Evolutionary conservation across 2,113 vertebrate genomes (phyloP), one percentile per base, ranked within the genome.

Genomic region (Perca fluviatilis): DNA sequence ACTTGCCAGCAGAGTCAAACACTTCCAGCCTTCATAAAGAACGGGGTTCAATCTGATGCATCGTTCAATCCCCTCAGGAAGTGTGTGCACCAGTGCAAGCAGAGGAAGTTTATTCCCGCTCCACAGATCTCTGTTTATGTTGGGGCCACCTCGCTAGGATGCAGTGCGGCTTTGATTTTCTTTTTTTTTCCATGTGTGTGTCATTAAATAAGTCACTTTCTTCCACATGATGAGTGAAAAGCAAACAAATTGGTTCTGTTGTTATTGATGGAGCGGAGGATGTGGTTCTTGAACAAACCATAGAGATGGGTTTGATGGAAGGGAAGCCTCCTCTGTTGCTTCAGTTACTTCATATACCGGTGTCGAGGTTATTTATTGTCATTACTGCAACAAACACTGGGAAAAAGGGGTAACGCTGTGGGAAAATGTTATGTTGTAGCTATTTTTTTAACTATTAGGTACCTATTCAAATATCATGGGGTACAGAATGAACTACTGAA

Each of bases 101-200:
- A 86, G 71, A 91, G 93, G 89, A 94, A 92, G 92, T 94, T 92
- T 90, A 91, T 74, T 80, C 89, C 80, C 76, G 91, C 83, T 88
- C 73, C 88, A 85, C 77, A 90, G 87, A 89, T 88, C 78, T 27
- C 78, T 95, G 93, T 95, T 95, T 95, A 89, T 86, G 88, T 86
- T 91, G 90, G 90, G 88, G 89, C 86, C 84, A 65, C 88, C 79
- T 83, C 65, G 63, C 53, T 40, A 73, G 73, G 74, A 88, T 75
- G 80, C 53, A 40, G 58, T 77, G 83, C 54, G 47, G 73, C 80
- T 83, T 75, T 79, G 58, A 73, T 63, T 84, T 77, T 61, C 53
- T 57, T 63, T 51, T 54, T 50, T 50, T 57, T 33, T 63, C 69
- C 58, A 61, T 76, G 73, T 72, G 77, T 68, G 53, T 87, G 58